These are phyloP conservation scores for Euspilapteryx auroguttella DNA, from an alignment of 2,888 invertebrate species.

Conservation along the genomic window DNA sequence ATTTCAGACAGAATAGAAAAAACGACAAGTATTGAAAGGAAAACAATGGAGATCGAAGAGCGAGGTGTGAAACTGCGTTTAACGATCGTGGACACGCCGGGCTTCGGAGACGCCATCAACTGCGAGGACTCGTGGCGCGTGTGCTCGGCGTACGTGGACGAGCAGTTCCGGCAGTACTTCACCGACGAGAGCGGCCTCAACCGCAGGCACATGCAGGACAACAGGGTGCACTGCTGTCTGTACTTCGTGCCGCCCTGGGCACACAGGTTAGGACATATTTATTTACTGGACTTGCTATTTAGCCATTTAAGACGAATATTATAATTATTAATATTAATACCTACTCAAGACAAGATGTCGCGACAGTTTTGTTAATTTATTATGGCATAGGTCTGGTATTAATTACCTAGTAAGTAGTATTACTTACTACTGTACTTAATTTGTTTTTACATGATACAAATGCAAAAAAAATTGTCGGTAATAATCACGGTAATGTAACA, in stretches of 20 bases:
- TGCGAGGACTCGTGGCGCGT: constrained; percentile 93
- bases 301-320: no score
- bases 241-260: constrained; percentile 96
- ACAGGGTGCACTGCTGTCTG: constrained; percentile 92
- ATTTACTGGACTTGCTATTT: no score
- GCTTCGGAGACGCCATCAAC: constrained; percentile 92
- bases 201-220: constrained; percentile 92
- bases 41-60: constrained; percentile 94
- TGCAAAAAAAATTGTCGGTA: no score
- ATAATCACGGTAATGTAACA: no score
- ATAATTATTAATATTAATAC: no score
- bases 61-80: constrained; percentile 86
- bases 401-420: no score
- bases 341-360: no score
- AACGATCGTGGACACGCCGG: constrained; percentile 95
- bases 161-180: constrained; percentile 82
- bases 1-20: constrained; percentile 67
- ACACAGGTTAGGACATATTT: constrained; percentile 71
- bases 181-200: constrained; percentile 95
- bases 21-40: constrained; percentile 73
- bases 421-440: no score
- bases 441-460: no score
- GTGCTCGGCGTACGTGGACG: constrained; percentile 90
- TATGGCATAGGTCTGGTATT: no score
- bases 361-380: no score